Evolutionary conservation across 2,113 vertebrate genomes (phyloP).

Genomic region (Carassius gibelio): DNA sequence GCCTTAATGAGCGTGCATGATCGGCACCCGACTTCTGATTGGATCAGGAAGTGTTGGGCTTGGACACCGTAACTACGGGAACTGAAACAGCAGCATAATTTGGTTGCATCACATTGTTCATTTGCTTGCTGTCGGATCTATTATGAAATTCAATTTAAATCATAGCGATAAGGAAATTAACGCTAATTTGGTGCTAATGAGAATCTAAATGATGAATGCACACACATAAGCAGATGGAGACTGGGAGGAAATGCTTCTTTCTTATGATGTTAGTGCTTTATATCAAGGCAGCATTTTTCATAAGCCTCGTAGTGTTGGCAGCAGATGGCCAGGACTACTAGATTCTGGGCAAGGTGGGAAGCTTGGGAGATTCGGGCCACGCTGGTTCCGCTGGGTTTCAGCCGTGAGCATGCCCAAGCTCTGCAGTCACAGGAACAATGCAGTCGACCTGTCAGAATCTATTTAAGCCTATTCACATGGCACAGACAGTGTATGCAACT

Average conservation of each 20-base stretch:
- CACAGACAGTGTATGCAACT: constrained; percentile 48
- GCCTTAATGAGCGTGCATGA: constrained; percentile 60
- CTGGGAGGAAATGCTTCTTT: background rate
- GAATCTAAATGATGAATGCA: constrained; percentile 59
- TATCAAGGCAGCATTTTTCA: constrained; percentile 45
- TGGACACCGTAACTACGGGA: constrained; percentile 56
- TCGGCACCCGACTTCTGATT: constrained; percentile 48
- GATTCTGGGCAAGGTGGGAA: background rate
- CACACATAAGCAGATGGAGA: constrained; percentile 36
- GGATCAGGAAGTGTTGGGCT: constrained; percentile 62
- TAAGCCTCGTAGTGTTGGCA: constrained; percentile 41
- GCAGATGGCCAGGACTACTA: constrained; percentile 50
- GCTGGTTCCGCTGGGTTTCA: background rate
- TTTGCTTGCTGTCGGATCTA: constrained; percentile 53
- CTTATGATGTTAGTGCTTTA: constrained; percentile 26
- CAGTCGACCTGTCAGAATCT: constrained; percentile 55
- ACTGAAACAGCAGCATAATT: constrained; percentile 47
- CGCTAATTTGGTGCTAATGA: constrained; percentile 53
- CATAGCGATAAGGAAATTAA: constrained; percentile 55
- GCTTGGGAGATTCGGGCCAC: background rate
- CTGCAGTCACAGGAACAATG: constrained; percentile 33
- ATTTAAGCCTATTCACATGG: constrained; percentile 54
- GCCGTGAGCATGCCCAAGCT: constrained; percentile 16
- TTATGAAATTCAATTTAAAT: constrained; percentile 58
- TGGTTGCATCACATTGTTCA: constrained; percentile 57